Evolutionary conservation across 2,797 vertebrate genomes (phyloP).

Genomic region (Coluber constrictor): DNA sequence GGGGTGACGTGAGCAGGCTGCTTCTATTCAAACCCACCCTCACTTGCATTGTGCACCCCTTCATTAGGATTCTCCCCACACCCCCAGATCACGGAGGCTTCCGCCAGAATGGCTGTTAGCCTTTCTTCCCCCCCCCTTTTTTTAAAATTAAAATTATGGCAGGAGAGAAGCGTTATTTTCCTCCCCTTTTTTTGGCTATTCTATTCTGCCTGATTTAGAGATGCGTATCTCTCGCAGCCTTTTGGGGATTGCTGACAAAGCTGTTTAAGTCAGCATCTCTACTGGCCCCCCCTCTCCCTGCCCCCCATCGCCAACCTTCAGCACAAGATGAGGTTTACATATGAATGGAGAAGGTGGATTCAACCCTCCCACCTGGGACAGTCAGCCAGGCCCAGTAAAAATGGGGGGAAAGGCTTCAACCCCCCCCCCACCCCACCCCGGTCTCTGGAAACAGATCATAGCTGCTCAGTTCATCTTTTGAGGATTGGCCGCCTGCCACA

Average conservation of each 20-base stretch:
- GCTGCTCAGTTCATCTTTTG: not conserved
- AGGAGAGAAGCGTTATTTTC: not conserved
- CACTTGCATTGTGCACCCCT: conserved; percentile 59
- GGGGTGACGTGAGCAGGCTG: conserved; percentile 64
- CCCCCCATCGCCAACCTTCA: not conserved
- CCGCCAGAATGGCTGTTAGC: conserved; percentile 42
- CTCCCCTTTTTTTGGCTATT: not conserved
- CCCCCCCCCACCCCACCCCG: too few species aligned
- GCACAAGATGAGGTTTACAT: not conserved
- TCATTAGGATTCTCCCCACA: conserved; percentile 69
- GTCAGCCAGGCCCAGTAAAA: not conserved
- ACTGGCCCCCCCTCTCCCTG: too few species aligned
- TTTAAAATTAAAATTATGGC: not conserved
- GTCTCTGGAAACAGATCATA: too few species aligned
- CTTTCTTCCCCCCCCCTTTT: too few species aligned
- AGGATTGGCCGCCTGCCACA: not conserved
- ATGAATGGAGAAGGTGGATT: too few species aligned
- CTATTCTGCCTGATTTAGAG: not conserved
- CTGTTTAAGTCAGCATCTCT: not conserved
- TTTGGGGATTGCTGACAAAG: not conserved
- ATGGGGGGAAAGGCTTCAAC: not conserved
- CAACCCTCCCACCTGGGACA: fast-evolving
- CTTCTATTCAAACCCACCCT: conserved; percentile 69
- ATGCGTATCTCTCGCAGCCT: not conserved
- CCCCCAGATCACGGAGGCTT: conserved; percentile 23